Evolutionary conservation across 2,797 vertebrate genomes (phyloP).

Genomic region (Etheostoma perlongum): DNA sequence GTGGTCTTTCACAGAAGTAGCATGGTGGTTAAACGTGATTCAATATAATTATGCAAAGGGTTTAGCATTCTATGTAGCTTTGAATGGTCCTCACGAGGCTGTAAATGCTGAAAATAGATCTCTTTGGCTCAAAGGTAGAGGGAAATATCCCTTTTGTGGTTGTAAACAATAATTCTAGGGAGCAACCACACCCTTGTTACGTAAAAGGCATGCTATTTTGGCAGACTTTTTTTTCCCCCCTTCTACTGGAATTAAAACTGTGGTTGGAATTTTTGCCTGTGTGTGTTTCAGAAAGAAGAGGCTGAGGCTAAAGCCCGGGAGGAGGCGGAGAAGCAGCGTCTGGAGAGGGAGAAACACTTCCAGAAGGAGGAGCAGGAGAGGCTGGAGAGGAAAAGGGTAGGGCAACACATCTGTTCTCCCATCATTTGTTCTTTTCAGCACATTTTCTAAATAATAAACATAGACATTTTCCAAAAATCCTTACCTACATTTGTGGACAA

Average conservation of each 20-base stretch:
- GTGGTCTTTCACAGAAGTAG: conserved; percentile 55
- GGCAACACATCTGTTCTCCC: conserved; percentile 36
- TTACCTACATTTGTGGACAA: neutral
- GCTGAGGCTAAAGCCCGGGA: conserved; percentile 90
- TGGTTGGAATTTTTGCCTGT: conserved; percentile 64
- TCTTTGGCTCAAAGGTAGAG: conserved; percentile 41
- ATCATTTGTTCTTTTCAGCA: conserved; percentile 19
- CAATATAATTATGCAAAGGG: conserved; percentile 31
- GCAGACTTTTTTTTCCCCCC: conserved; percentile 34
- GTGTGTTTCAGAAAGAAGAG: conserved; percentile 91
- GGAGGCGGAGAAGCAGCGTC: conserved; percentile 93
- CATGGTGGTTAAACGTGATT: conserved; percentile 37
- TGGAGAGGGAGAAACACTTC: conserved; percentile 97
- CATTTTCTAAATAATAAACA: neutral
- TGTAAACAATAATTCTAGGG: conserved; percentile 69
- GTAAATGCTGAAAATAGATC: conserved; percentile 64
- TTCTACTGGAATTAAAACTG: conserved; percentile 44
- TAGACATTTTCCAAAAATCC: neutral
- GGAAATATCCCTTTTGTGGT: conserved; percentile 65
- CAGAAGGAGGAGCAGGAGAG: conserved; percentile 97
- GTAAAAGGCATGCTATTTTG: conserved; percentile 62
- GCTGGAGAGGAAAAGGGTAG: conserved; percentile 94
- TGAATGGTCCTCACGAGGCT: conserved; percentile 11
- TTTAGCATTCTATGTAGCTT: conserved; percentile 45
- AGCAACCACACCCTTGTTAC: conserved; percentile 63